phyloP scores from a whole-genome alignment of 2,888 invertebrate genomes.

The Clusia tigrina region DNA sequence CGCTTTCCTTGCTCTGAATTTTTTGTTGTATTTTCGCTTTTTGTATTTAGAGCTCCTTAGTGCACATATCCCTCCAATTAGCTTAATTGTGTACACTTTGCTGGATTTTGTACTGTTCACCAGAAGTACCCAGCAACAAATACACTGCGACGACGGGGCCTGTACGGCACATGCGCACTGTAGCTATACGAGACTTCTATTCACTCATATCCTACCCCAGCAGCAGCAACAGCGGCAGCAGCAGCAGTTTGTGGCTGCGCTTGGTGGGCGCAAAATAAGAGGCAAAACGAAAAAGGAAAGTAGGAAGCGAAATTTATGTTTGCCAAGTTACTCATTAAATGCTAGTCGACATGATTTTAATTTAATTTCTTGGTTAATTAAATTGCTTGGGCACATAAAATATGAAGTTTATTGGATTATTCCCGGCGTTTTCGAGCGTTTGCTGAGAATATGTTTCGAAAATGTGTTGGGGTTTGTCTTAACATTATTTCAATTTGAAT shows the following conservation, averaged over 20 bases:
- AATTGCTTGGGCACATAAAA: conserved; percentile 16
- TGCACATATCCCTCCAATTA: conserved; percentile 47
- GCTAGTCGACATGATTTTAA: conserved; percentile 20
- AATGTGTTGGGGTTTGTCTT: too few relatives aligned
- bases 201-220: conserved; percentile 10
- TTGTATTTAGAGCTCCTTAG: not conserved
- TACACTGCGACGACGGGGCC: not conserved
- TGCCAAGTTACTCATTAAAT: conserved; percentile 6
- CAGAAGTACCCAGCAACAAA: too few relatives aligned
- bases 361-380: conserved; percentile 17
- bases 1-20: not conserved
- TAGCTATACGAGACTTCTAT: not conserved
- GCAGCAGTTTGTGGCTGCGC: too few relatives aligned
- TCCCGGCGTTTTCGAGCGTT: not conserved
- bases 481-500: too few relatives aligned
- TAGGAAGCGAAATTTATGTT: conserved; percentile 1
- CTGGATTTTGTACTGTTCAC: conserved; percentile 14
- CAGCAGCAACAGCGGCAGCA: conserved; percentile 36
- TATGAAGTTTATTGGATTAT: conserved; percentile 17
- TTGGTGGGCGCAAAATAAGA: too few relatives aligned
- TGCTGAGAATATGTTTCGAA: too few relatives aligned
- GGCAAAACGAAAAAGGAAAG: too few relatives aligned
- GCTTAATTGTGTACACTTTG: conserved; percentile 49
- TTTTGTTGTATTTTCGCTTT: not conserved
- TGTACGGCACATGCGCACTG: conserved; percentile 40